Base-by-base conservation (phyloP, 2,113 vertebrate species). In the Ciconia boyciana region DNA sequence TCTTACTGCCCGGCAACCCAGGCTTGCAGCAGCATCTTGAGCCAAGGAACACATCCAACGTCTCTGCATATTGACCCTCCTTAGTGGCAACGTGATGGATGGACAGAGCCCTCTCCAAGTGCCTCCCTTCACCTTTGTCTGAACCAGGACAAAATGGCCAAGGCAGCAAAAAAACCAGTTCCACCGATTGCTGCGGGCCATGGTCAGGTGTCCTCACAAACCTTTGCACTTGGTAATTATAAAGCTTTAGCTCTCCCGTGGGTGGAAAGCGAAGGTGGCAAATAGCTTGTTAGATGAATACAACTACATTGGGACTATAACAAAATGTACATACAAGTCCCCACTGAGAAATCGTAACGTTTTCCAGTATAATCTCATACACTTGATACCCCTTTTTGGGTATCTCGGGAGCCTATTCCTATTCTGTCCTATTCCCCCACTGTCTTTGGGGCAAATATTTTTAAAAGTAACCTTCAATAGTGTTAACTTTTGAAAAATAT, bases 141-240 rank as follows among this genome's bases (percentile, higher is more conserved):
- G 72, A 70, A 17, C 34, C 7, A 19, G 64, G 7, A 19, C 48
- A 88, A 7, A 86, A 48, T 1, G 1, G 54, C 25, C 57, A 60
- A 58, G 48, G 29, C 3, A 10, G 4, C 15, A 60, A 44, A 79
- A 89, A 36, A 60, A 0, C 6, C 65, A 70, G 25, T 5, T 36
- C 55, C 61, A 58, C 7, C 0, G 1, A 29, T 21, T 58, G 71
- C 68, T 4, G 32, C 0, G 0, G 41, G n/a, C 26, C 49, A 9
- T 0, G 1, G 16, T 3, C 43, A 43, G 39, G 21, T 15, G 19
- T 7, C 87, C 81, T 55, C 49, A 43, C 22, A 11, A 3, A 55
- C 7, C 39, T 20, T 6, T 44, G 36, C 26, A 28, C 36, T 34
- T 9, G 5, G 51, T 8, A 43, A 43, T 28, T 25, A 13, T 1